Base-by-base conservation (phyloP, 2,888 invertebrate genomes). In the Lochmaea crataegi region DNA sequence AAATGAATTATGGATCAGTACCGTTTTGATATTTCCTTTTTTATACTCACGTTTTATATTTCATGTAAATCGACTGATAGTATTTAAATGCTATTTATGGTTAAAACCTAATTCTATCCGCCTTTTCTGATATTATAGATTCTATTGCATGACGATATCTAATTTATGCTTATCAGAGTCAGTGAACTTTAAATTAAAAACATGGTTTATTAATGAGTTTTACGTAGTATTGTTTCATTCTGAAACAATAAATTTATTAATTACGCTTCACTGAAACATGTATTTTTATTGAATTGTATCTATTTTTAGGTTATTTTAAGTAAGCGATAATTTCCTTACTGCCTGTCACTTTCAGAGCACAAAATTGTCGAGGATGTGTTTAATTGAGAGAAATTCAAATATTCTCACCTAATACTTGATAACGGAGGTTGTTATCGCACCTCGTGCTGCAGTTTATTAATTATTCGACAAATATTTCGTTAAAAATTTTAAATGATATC, bases 71-170 rank as follows among this genome's bases (percentile, higher is more conserved):
- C 32, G 9, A 38, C 32, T 38, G 32, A 38, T 38, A 38, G 32
- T 38, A 9, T 38, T 32, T 32, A 32, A 32, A 6, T 5, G 6
- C 32, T 32, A 32, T 32, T 38, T 38, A 38, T 38, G 32, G 32
- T 38, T 38, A 38, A 38, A 38, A 38, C 32, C 32, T 38, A 38
- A 38, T 38, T 38, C 32, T 38, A 38, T 38, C 32, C 32, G 32
- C 32, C 32, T 38, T 38, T 38, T 38, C 32, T 38, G 32, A 38
- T 45, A 53, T n/a, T 51, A 51, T n/a, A n/a, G 51, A 5, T 16
- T 51, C 51, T 16, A 18, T 53, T 16, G 53, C 53, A 53, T 53
- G 53, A 53, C 16, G 18, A 53, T 53, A 53, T 53, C 16, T 53
- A 53, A 53, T 53, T 53, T 53, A 53, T 53, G 16, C 16, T 53